Evolutionary conservation across 2,797 vertebrate species (phyloP).

Genomic region (Caiman crocodilus): DNA sequence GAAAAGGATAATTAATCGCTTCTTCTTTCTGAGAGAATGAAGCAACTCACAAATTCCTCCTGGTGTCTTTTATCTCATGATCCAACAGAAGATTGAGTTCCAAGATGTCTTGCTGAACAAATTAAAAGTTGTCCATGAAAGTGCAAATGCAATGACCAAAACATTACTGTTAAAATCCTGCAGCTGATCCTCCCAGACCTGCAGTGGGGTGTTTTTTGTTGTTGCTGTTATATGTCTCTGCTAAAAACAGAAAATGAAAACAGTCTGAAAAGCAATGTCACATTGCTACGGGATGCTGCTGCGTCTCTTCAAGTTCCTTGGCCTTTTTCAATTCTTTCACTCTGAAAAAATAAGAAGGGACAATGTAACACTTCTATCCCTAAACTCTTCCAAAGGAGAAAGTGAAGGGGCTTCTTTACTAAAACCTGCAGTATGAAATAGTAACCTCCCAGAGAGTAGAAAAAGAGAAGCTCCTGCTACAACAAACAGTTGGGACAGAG

Average conservation of each 20-base stretch:
- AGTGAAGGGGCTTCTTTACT: neutral
- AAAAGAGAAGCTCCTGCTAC: neutral
- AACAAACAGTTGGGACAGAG: slow-evolving; percentile 7
- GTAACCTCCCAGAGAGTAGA: neutral
- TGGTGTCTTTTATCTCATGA: slow-evolving; percentile 83
- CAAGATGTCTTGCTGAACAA: slow-evolving; percentile 90
- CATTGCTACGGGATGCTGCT: slow-evolving; percentile 96
- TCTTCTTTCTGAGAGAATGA: slow-evolving; percentile 80
- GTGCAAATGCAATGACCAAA: slow-evolving; percentile 90
- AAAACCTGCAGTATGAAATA: slow-evolving; percentile 29
- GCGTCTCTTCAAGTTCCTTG: slow-evolving; percentile 98
- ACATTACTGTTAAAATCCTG: slow-evolving; percentile 90
- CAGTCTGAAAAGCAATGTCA: slow-evolving; percentile 97
- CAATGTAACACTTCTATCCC: slow-evolving; percentile 58
- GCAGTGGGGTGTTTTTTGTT: slow-evolving; percentile 83
- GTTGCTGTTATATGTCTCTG: slow-evolving; percentile 95
- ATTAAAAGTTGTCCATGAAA: slow-evolving; percentile 91
- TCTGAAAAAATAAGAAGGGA: slow-evolving; percentile 89
- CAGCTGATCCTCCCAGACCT: slow-evolving; percentile 83
- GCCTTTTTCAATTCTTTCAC: slow-evolving; percentile 99
- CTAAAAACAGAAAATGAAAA: slow-evolving; percentile 96
- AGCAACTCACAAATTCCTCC: slow-evolving; percentile 80
- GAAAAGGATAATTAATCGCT: slow-evolving; percentile 81
- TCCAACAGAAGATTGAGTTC: slow-evolving; percentile 88
- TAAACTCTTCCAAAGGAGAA: neutral